Percentiles rank a stretch among this genome's conserved stretches.
Evolutionary conservation across 2,797 vertebrate species (phyloP).

Genomic region (Lepidocolaptes lacrymiger): DNA sequence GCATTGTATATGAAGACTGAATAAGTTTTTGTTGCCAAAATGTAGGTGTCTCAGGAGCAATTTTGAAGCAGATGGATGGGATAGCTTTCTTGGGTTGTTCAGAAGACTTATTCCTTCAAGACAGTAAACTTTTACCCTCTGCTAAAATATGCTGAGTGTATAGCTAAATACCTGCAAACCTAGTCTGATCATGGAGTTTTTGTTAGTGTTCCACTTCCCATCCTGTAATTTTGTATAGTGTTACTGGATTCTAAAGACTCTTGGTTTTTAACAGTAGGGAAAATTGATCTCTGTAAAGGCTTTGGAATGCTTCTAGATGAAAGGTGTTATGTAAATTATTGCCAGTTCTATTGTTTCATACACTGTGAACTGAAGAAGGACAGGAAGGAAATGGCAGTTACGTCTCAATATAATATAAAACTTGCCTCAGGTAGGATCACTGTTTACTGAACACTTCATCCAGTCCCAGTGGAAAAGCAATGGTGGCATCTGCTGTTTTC

Average conservation of each 20-base stretch:
- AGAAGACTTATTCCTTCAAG: not conserved
- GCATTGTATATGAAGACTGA: not conserved
- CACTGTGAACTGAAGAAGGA: not conserved
- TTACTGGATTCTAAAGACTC: not conserved
- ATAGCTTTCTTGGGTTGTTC: not conserved
- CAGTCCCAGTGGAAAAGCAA: conserved; percentile 61
- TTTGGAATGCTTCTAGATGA: not conserved
- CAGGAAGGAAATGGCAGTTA: not conserved
- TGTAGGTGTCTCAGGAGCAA: not conserved
- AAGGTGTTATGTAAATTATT: not conserved
- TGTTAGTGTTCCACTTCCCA: not conserved
- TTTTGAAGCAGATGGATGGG: not conserved
- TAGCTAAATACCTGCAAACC: not conserved
- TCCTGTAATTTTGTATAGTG: not conserved
- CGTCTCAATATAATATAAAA: not conserved
- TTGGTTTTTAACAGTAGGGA: not conserved
- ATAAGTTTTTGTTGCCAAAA: not conserved
- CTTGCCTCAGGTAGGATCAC: not conserved
- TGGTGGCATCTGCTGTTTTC: conserved; percentile 62
- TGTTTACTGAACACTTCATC: conserved; percentile 4
- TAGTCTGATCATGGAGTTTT: not conserved
- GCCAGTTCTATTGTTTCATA: not conserved
- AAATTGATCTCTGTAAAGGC: not conserved
- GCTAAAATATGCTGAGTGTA: not conserved
- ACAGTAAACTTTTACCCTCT: not conserved